These are phyloP conservation scores for Thaumatotibia leucotreta DNA, from an alignment of 1,140 invertebrate genomes.

Conservation along the genomic window DNA sequence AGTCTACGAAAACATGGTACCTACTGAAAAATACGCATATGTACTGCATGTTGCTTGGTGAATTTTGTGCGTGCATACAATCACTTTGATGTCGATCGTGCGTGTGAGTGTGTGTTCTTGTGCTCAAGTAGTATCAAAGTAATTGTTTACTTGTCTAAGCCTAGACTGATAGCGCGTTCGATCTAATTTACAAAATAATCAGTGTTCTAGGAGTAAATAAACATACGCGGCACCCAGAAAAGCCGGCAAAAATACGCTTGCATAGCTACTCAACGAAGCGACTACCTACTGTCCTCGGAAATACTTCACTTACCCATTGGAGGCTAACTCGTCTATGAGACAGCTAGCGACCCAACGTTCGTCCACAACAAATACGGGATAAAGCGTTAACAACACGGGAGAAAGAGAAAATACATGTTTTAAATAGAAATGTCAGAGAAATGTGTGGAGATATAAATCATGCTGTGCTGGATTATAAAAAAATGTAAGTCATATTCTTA, in stretches of 20 bases:
- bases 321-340: conserved; percentile 90
- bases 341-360: conserved; percentile 80
- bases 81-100: not conserved
- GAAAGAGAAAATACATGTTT: conserved; percentile 75
- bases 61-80: conserved; percentile 1
- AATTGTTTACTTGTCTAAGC: not conserved
- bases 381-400: conserved; percentile 78
- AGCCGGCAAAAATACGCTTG: conserved; percentile 3
- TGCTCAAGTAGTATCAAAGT: not conserved
- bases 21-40: not conserved
- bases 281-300: conserved; percentile 55
- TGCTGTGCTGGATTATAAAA: conserved; percentile 53
- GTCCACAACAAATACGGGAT: conserved; percentile 71
- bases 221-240: not conserved
- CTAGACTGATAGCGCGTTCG: not conserved
- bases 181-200: not conserved
- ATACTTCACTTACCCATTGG: conserved; percentile 85
- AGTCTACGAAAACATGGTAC: not conserved
- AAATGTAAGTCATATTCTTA: conserved; percentile 25
- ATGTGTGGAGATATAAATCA: conserved; percentile 47
- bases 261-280: conserved; percentile 42
- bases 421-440: conserved; percentile 50
- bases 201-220: conserved; percentile 7
- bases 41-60: not conserved
- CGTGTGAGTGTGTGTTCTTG: conserved; percentile 5